Percentiles rank a stretch among this genome's conserved stretches.
These are phyloP conservation scores for Hydractinia symbiolongicarpus DNA, from an alignment of 30 jellyfish, hydroid and myxozoan genomes.

Conservation along the genomic window DNA sequence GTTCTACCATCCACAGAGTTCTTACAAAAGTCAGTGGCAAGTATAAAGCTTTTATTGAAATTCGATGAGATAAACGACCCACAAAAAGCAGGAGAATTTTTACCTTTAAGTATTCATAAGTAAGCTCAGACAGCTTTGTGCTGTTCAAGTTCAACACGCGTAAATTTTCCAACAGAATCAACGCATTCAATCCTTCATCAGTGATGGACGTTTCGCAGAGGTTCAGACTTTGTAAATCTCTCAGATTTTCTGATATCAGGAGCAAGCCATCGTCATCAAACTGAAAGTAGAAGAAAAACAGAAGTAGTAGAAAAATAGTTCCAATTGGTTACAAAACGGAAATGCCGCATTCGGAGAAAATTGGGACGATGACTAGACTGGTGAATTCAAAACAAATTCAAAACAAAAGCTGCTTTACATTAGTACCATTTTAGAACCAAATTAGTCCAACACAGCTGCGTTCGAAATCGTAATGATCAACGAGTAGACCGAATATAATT, in stretches of 20 bases:
- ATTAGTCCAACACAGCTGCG: no score
- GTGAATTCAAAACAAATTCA: no score
- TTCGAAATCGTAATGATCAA: no score
- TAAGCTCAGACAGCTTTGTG: slow-evolving; percentile 72
- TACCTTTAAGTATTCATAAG: slow-evolving; percentile 74
- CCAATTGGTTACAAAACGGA: no score
- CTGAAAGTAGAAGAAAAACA: slow-evolving; percentile 26
- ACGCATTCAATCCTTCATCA: slow-evolving; percentile 59
- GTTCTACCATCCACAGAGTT: no score
- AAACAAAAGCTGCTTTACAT: no score
- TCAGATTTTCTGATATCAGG: slow-evolving; percentile 52
- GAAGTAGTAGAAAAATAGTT: no score
- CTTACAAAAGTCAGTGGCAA: not conserved
- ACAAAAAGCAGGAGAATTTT: not conserved
- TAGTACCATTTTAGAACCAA: no score
- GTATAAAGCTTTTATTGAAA: not conserved
- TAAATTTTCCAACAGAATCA: slow-evolving; percentile 56
- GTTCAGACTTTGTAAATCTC: slow-evolving; percentile 54
- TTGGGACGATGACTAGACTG: no score
- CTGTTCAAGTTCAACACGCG: slow-evolving; percentile 64
- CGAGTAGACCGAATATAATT: no score
- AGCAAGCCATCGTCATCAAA: slow-evolving; percentile 83
- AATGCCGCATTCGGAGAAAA: no score
- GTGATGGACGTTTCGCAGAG: slow-evolving; percentile 85
- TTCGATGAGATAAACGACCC: not conserved